phyloP scores from a whole-genome alignment of 2,113 vertebrate genomes.

The Dicentrarchus labrax region DNA sequence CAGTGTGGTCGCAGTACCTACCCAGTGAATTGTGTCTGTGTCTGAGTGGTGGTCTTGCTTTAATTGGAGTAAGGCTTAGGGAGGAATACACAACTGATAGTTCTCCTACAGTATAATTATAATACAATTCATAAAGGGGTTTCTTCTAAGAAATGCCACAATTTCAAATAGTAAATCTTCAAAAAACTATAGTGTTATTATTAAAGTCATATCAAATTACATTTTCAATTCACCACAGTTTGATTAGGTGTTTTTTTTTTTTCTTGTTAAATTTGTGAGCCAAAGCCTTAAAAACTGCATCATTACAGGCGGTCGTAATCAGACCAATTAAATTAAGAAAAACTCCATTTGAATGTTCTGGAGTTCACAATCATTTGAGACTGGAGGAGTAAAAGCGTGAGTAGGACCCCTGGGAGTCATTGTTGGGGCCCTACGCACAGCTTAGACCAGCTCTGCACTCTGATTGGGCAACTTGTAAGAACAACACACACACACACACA shows the following conservation, averaged over 20 bases:
- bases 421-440: conserved; percentile 67
- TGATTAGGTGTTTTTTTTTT: neutral
- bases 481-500: conserved; percentile 32
- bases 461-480: conserved; percentile 47
- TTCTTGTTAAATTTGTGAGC: neutral
- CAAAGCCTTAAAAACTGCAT: neutral
- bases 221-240: conserved; percentile 4
- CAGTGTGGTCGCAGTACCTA: conserved; percentile 4
- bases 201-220: neutral
- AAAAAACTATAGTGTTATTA: neutral
- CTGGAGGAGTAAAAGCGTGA: conserved; percentile 41
- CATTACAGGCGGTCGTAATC: neutral
- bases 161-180: neutral
- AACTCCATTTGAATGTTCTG: conserved; percentile 26
- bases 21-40: conserved; percentile 9
- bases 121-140: neutral
- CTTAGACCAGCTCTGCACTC: conserved; percentile 45
- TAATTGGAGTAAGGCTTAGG: conserved; percentile 14
- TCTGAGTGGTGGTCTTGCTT: conserved; percentile 3
- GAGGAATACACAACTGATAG: conserved; percentile 10
- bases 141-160: neutral
- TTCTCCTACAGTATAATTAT: conserved; percentile 26
- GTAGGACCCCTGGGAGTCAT: conserved; percentile 70
- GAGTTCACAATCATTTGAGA: conserved; percentile 44
- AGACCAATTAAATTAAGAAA: conserved; percentile 17